phyloP scores from a whole-genome alignment of 2,797 vertebrate species.

The Steatocranus sp. region DNA sequence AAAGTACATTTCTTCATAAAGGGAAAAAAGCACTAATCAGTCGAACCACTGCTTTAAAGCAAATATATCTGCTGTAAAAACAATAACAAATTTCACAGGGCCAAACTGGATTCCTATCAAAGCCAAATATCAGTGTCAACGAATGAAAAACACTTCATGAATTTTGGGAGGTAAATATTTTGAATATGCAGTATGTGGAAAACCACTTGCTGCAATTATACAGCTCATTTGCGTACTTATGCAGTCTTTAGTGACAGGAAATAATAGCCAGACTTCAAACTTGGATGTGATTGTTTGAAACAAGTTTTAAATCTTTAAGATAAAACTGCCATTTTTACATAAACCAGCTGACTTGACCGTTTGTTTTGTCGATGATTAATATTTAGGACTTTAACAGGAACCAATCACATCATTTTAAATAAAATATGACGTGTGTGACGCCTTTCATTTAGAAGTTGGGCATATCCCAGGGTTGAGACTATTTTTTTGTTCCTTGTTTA shows the following conservation, averaged over 20 bases:
- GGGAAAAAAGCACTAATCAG: background rate
- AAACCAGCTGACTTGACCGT: background rate
- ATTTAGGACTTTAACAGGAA: background rate
- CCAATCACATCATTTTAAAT: background rate
- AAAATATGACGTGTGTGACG: background rate
- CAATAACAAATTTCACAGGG: background rate
- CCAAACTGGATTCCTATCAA: background rate
- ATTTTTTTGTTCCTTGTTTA: background rate
- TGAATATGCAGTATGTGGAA: background rate
- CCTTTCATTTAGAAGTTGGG: background rate
- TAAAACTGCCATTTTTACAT: background rate
- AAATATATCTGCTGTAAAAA: slow-evolving; percentile 8
- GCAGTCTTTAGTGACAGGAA: background rate
- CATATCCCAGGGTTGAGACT: background rate
- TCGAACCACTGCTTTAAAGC: background rate
- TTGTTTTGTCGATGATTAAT: background rate
- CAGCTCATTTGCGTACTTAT: background rate
- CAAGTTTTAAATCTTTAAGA: background rate
- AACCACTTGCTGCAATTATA: background rate
- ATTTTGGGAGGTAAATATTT: background rate
- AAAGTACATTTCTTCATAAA: background rate
- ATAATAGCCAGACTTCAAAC: background rate
- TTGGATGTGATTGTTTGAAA: background rate
- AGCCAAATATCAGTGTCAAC: background rate
- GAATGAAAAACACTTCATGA: background rate